These are phyloP conservation scores for Pseudopodoces humilis DNA, from an alignment of 2,113 vertebrate genomes.

Conservation along the genomic window DNA sequence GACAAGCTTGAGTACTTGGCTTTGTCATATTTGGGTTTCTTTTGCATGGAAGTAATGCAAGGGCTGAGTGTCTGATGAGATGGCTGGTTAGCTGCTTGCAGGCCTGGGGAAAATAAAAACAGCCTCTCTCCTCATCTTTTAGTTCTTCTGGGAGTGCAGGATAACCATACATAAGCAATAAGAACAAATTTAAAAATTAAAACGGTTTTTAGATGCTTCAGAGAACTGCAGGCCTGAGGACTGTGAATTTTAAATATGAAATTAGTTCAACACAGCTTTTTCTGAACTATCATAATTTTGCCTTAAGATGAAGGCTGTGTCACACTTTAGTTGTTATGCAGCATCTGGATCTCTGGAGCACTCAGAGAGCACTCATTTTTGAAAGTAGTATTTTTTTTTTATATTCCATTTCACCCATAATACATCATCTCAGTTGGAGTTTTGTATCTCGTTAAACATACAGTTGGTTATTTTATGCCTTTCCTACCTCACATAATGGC, in stretches of 20 bases:
- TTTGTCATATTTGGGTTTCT: background rate
- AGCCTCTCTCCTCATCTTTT: background rate
- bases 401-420: background rate
- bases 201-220: background rate
- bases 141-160: background rate
- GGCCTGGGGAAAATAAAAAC: background rate
- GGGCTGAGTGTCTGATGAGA: background rate
- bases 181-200: background rate
- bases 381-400: background rate
- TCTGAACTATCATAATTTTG: background rate
- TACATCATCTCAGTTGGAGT: background rate
- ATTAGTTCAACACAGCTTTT: background rate
- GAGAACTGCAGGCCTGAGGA: background rate
- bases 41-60: background rate
- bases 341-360: background rate
- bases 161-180: background rate
- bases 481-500: background rate
- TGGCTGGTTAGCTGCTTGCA: background rate
- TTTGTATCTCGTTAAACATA: background rate
- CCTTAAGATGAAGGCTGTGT: background rate
- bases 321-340: background rate
- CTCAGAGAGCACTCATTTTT: background rate
- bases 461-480: background rate
- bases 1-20: constrained; percentile 3
- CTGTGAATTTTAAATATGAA: background rate